Percentiles rank a stretch among this genome's conserved stretches.
Conservation (phyloP, 2,113 vertebrate species). For the Garra rufa region DNA sequence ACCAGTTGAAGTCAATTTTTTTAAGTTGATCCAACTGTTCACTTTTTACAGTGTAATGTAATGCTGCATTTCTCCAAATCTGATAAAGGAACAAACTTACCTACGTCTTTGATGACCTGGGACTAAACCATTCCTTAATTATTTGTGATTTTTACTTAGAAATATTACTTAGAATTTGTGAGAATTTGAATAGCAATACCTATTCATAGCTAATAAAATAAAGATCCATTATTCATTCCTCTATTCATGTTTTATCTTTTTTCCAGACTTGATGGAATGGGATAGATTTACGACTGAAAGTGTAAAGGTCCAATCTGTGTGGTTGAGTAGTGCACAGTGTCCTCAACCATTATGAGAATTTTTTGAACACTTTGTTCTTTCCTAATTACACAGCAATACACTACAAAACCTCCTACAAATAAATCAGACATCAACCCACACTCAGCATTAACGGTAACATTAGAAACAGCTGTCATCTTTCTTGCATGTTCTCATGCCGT, state of each 20-base stretch:
- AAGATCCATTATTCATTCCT: background rate
- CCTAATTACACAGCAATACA: background rate
- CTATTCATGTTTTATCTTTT: background rate
- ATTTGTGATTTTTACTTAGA: too few species aligned
- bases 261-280: background rate
- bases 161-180: too few species aligned
- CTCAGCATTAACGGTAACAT: background rate
- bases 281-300: background rate
- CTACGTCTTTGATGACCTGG: too few species aligned
- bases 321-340: background rate
- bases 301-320: background rate
- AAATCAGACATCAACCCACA: conserved; percentile 7
- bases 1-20: too few species aligned
- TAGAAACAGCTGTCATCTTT: conserved; percentile 41
- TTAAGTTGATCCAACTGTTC: too few species aligned
- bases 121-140: too few species aligned
- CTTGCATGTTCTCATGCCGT: background rate
- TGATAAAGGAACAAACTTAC: too few species aligned
- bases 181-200: background rate
- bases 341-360: background rate
- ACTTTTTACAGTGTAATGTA: too few species aligned
- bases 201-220: background rate
- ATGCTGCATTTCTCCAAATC: too few species aligned
- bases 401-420: conserved; percentile 2
- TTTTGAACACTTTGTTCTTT: conserved; percentile 11